A percentile compares a stretch with the other conserved stretches of the same genome.
These are phyloP conservation scores for Uloborus plumipes DNA, from an alignment of 2,888 invertebrate species.

Conservation along the genomic window DNA sequence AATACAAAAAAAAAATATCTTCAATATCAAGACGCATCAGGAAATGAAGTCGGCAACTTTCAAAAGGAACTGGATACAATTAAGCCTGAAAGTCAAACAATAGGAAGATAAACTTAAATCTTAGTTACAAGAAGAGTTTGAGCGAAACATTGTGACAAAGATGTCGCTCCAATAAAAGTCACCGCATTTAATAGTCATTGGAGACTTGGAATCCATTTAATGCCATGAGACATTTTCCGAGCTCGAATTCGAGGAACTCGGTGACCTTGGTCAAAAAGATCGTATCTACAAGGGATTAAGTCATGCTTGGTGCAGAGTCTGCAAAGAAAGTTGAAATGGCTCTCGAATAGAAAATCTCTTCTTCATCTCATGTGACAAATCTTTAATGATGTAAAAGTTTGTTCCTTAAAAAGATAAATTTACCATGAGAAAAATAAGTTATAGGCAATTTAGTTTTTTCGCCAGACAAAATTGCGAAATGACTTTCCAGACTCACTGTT, in stretches of 20 bases:
- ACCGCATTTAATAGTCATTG: too few species aligned
- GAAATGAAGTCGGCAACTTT: conserved; percentile 6
- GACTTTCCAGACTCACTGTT: too few species aligned
- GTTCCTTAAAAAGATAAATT: too few species aligned
- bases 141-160: conserved; percentile 39
- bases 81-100: conserved; percentile 6
- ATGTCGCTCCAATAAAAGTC: conserved; percentile 18
- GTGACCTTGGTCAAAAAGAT: conserved; percentile 25
- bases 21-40: conserved; percentile 28
- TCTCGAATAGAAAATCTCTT: too few species aligned
- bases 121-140: neutral
- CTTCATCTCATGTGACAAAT: too few species aligned
- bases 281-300: conserved; percentile 20
- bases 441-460: too few species aligned
- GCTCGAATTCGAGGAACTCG: conserved; percentile 13
- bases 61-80: conserved; percentile 17
- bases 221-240: neutral
- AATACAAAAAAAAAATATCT: neutral
- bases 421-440: too few species aligned
- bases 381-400: too few species aligned
- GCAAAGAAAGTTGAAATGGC: too few species aligned
- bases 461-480: too few species aligned
- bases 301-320: neutral
- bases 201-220: neutral
- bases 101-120: neutral